These are phyloP conservation scores for Ischnura elegans DNA, from an alignment of 2,888 invertebrate genomes.

Conservation along the genomic window DNA sequence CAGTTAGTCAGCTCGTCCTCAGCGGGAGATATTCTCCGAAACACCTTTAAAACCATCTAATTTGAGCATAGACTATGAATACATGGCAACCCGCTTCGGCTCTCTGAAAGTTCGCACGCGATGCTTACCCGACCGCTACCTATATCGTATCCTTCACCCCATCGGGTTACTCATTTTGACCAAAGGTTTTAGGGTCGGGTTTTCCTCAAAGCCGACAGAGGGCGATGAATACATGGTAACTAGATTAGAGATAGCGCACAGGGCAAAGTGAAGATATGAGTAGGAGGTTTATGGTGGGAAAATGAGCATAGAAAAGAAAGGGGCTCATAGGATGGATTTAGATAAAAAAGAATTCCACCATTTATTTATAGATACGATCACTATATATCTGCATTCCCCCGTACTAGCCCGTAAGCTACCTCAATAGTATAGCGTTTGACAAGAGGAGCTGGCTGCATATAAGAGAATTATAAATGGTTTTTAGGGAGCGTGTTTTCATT, in stretches of 20 bases:
- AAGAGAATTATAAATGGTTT: too few relatives aligned
- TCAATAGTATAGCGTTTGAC: too few relatives aligned
- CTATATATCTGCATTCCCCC: too few relatives aligned
- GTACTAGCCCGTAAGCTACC: too few relatives aligned
- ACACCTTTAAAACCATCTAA: not conserved
- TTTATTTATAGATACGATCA: too few relatives aligned
- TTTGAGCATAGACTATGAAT: not conserved
- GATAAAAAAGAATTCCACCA: too few relatives aligned
- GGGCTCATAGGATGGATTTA: not conserved
- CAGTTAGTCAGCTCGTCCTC: not conserved
- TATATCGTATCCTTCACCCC: not conserved
- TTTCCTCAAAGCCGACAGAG: not conserved
- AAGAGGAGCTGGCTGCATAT: too few relatives aligned
- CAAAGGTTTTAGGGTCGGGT: not conserved
- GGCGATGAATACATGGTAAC: not conserved
- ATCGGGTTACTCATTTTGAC: slow-evolving; percentile 4
- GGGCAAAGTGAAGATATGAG: not conserved
- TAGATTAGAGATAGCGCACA: not conserved
- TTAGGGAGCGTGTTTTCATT: too few relatives aligned
- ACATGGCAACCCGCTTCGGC: not conserved
- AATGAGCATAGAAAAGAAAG: not conserved
- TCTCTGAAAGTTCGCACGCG: not conserved
- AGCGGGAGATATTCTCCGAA: not conserved
- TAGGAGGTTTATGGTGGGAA: not conserved
- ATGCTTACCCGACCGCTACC: not conserved